Conservation (phyloP, 2,797 vertebrate species). For the Pangasius larnaudii region DNA sequence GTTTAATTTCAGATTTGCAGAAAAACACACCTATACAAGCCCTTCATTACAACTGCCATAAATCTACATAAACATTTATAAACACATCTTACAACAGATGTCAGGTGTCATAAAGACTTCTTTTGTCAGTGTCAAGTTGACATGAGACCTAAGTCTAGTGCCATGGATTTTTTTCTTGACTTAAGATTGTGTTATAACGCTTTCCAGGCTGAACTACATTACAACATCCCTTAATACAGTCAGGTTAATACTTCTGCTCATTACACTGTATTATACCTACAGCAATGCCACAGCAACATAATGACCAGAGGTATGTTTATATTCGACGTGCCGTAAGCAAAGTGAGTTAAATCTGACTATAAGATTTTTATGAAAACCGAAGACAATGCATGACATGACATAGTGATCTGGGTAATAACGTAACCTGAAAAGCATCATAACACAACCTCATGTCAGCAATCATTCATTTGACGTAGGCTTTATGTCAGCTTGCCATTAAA, state of each 20-base stretch:
- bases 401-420: not conserved
- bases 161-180: not conserved
- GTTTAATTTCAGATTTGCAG: not conserved
- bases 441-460: not conserved
- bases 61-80: not conserved
- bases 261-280: not conserved
- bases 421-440: not conserved
- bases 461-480: not conserved
- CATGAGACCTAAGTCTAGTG: not conserved
- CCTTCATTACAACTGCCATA: not conserved
- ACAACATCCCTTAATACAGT: not conserved
- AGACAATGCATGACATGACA: not conserved
- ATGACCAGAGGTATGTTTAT: not conserved
- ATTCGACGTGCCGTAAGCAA: not conserved
- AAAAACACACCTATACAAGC: not conserved
- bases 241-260: not conserved
- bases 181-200: not conserved
- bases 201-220: not conserved
- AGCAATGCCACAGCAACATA: not conserved
- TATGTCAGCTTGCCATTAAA: not conserved
- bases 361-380: not conserved
- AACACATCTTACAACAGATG: not conserved
- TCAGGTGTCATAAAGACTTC: not conserved
- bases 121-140: not conserved
- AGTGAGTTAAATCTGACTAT: not conserved